Conservation (phyloP, 2,113 vertebrate genomes). For the Felis chaus region DNA sequence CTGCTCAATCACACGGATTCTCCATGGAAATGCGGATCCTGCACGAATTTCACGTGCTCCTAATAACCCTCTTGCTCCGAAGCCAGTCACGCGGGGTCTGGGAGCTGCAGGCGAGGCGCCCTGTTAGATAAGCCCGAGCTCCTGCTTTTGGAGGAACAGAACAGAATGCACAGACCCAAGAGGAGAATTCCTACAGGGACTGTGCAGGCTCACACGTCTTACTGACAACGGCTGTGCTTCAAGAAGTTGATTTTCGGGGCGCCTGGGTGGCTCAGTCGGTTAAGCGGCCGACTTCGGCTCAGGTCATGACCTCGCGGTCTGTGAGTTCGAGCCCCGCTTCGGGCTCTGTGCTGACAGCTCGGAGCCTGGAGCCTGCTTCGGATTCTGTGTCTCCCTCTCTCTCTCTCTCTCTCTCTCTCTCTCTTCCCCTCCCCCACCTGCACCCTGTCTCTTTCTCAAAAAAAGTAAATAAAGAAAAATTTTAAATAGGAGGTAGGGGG, state of each 20-base stretch:
- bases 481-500: too few species aligned
- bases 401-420: too few species aligned
- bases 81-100: not conserved
- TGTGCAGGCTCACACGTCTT: not conserved
- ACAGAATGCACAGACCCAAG: not conserved
- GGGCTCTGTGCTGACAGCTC: too few species aligned
- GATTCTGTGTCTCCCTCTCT: too few species aligned
- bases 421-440: too few species aligned
- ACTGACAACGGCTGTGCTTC: not conserved
- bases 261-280: too few species aligned
- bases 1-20: not conserved
- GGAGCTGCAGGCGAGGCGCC: not conserved
- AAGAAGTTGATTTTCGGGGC: not conserved
- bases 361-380: too few species aligned
- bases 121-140: not conserved
- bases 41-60: not conserved
- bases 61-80: not conserved
- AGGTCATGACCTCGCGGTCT: too few species aligned
- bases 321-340: too few species aligned
- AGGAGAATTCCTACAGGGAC: not conserved
- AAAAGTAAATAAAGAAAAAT: too few species aligned
- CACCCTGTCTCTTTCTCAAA: too few species aligned
- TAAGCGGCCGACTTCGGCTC: too few species aligned
- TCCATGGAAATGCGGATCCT: not conserved
- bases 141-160: not conserved